Evolutionary conservation across 2,797 vertebrate genomes (phyloP), one percentile per base, ranked within the genome.

Genomic region (Champsocephalus gunnari): DNA sequence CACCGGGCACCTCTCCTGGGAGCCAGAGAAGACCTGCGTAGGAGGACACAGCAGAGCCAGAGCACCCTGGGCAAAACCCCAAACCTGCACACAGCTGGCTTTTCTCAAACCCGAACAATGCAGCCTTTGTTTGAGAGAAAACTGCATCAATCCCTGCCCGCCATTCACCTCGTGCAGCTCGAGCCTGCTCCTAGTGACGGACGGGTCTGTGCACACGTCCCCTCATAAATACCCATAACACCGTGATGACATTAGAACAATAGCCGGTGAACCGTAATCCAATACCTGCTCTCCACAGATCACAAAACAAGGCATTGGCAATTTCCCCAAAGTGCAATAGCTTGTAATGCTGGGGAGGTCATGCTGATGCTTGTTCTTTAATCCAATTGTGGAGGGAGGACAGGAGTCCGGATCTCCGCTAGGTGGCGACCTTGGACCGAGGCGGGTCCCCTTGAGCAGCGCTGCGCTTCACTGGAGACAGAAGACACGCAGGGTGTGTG

Each of bases 341-440:
- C 81, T 12, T 91, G 91, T 90, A 77, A 71, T 65, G 77, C 61
- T 50, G 48, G 10, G 19, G 72, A 75, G 87, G 89, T 88, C 87
- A 83, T 61, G 67, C 78, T 80, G 81, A 41, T 60, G 70, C 84
- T 88, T 90, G 89, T 89, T 91, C 73, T 71, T 71, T 83, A 84
- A 92, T 93, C 82, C 88, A 86, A 89, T 92, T 85, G 28, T 48
- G 61, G 67, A 51, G 65, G 51, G 71, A 69, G 73, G 81, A 66
- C 75, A 84, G 65, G 62, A 47, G 77, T 66, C 38, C 21, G 34
- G 56, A 8, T 58, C 5, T 63, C 92, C 94, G 89, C 93, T 88
- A 93, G 94, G 92, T 91, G 94, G 94, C 89, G 92, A 86, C 88
- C 85, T 92, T 83, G 88, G 69, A 77, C 87, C 19, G 81, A 71